Conservation (phyloP, 1,140 invertebrate genomes). For the Meloidogyne chitwoodi region DNA sequence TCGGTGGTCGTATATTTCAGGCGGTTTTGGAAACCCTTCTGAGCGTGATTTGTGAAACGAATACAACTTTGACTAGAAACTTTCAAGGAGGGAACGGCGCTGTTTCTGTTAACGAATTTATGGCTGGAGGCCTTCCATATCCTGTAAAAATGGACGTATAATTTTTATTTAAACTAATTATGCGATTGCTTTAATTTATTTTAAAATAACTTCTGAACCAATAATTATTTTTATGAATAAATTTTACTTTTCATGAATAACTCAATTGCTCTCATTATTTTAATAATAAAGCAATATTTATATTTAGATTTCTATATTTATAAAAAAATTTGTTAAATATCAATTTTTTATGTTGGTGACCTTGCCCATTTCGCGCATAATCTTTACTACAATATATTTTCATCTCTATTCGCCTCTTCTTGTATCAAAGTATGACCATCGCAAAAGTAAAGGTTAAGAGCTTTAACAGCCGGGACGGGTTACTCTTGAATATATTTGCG, state of each 20-base stretch:
- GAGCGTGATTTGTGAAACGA: background rate
- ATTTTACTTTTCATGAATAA: no score
- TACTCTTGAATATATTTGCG: background rate
- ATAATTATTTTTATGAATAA: no score
- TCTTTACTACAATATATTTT: background rate
- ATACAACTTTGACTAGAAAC: background rate
- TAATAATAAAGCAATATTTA: no score
- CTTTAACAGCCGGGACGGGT: background rate
- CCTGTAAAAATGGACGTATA: no score
- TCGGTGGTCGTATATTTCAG: background rate
- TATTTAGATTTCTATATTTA: no score
- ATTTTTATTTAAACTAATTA: no score
- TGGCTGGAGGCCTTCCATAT: no score
- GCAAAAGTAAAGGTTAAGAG: background rate
- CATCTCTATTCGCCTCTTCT: background rate
- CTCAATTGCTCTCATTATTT: no score
- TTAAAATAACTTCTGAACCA: no score
- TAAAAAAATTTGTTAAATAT: no score
- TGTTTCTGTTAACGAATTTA: no score
- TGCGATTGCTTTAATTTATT: no score
- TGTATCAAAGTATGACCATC: background rate
- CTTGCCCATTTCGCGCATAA: background rate
- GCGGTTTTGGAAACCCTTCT: constrained; percentile 2
- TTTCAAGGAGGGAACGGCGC: background rate
- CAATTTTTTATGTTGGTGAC: background rate